Conservation (phyloP, 2,797 vertebrate species). For the Calcarius lapponicus region DNA sequence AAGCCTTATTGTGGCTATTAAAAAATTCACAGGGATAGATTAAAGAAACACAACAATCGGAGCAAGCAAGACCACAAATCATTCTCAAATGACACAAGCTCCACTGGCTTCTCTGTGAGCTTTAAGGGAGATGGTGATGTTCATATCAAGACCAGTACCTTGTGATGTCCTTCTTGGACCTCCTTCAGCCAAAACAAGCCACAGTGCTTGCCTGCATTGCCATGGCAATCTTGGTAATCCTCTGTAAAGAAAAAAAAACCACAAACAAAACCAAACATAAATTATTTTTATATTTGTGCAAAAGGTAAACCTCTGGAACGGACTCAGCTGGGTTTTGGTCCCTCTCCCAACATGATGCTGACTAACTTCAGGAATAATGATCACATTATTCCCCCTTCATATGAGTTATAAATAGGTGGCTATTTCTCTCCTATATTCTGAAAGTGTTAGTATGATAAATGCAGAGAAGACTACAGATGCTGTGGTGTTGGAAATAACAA, state of each 20-base stretch:
- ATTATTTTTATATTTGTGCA: not conserved
- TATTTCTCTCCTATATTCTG: not conserved
- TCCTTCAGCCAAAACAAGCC: slow-evolving; percentile 63
- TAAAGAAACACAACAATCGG: not conserved
- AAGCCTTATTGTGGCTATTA: not conserved
- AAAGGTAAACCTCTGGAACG: not conserved
- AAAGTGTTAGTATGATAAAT: not conserved
- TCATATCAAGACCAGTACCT: slow-evolving; percentile 78
- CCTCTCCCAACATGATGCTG: not conserved
- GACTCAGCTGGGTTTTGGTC: not conserved
- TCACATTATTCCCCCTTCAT: not conserved
- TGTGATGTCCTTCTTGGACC: slow-evolving; percentile 67
- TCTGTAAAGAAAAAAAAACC: slow-evolving; percentile 62
- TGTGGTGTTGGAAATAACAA: not conserved
- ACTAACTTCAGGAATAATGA: not conserved
- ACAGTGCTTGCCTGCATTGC: slow-evolving; percentile 38
- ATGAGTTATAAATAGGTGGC: not conserved
- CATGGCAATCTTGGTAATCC: slow-evolving; percentile 66
- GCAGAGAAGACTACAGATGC: not conserved
- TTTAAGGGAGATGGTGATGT: slow-evolving; percentile 46
- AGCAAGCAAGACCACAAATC: not conserved
- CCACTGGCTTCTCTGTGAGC: slow-evolving; percentile 6
- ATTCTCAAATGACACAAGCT: not conserved
- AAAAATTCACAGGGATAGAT: not conserved
- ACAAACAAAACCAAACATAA: not conserved